phyloP scores from a whole-genome alignment of 2,797 vertebrate species.

The Acanthopagrus latus region DNA sequence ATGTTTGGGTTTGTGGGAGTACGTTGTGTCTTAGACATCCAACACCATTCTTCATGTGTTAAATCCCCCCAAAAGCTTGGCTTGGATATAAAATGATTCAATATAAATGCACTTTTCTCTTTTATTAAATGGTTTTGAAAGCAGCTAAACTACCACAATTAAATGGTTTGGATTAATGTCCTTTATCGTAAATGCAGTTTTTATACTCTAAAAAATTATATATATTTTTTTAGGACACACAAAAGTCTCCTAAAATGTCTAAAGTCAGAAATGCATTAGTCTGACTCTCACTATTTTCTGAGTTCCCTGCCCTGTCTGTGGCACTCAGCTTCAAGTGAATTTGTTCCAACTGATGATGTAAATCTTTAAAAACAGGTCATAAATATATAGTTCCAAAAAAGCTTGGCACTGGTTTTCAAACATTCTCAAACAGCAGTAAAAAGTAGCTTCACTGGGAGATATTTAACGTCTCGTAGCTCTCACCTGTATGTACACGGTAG shows the following conservation, averaged over 20 bases:
- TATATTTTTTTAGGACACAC: neutral
- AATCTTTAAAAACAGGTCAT: slow-evolving; percentile 10
- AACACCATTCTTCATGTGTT: too few species aligned
- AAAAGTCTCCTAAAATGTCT: neutral
- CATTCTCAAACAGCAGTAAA: neutral
- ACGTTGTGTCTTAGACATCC: too few species aligned
- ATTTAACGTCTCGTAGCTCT: slow-evolving; percentile 24
- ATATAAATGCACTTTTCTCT: neutral
- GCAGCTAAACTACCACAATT: neutral
- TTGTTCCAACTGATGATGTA: neutral
- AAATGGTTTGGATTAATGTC: neutral
- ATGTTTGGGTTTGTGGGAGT: too few species aligned
- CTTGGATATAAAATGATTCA: neutral
- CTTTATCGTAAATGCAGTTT: neutral
- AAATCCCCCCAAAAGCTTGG: too few species aligned
- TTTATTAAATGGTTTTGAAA: neutral
- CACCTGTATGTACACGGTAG: slow-evolving; percentile 92
- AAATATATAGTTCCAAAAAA: neutral
- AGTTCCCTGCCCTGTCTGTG: neutral
- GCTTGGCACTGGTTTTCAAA: neutral
- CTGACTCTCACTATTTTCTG: neutral
- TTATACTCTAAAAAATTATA: neutral
- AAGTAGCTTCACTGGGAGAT: neutral
- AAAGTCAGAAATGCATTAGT: neutral
- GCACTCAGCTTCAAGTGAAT: neutral